phyloP scores from a whole-genome alignment of 2,888 invertebrate genomes.

The Thelaira solivaga region DNA sequence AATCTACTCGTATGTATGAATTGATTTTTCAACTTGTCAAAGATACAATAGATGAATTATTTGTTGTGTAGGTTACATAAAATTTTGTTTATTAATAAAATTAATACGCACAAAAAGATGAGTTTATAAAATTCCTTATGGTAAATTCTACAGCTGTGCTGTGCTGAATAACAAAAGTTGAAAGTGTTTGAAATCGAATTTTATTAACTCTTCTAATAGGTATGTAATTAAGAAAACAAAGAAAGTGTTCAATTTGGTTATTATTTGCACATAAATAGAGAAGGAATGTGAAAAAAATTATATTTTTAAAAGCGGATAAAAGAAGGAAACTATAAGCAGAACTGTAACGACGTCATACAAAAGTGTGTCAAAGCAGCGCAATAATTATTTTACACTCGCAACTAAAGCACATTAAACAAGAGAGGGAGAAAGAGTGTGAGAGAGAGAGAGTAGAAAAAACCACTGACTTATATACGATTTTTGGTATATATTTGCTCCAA shows the following conservation, averaged over 20 bases:
- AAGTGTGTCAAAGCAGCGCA: slow-evolving; percentile 72
- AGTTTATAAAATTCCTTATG: too few species aligned
- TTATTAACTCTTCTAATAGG: too few species aligned
- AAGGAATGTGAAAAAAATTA: not conserved
- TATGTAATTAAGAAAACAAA: not conserved
- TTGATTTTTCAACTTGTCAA: not conserved
- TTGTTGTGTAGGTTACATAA: slow-evolving; percentile 23
- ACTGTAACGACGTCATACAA: slow-evolving; percentile 73
- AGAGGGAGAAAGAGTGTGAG: not conserved
- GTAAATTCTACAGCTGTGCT: not conserved
- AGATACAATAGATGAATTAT: not conserved
- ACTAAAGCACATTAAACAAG: not conserved
- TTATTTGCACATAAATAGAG: not conserved
- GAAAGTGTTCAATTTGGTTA: not conserved
- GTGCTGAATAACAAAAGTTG: too few species aligned
- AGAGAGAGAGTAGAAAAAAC: slow-evolving; percentile 7
- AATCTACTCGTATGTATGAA: slow-evolving; percentile 7
- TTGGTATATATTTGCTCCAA: not conserved
- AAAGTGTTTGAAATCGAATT: slow-evolving; percentile 22
- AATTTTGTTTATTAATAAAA: slow-evolving; percentile 17
- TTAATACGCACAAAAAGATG: too few species aligned
- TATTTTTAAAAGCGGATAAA: slow-evolving; percentile 12
- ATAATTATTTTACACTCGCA: slow-evolving; percentile 40
- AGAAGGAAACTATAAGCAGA: slow-evolving; percentile 15
- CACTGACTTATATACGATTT: slow-evolving; percentile 49